Base-by-base conservation (phyloP, 2,888 invertebrate species). In the Hypomecis punctinalis region DNA sequence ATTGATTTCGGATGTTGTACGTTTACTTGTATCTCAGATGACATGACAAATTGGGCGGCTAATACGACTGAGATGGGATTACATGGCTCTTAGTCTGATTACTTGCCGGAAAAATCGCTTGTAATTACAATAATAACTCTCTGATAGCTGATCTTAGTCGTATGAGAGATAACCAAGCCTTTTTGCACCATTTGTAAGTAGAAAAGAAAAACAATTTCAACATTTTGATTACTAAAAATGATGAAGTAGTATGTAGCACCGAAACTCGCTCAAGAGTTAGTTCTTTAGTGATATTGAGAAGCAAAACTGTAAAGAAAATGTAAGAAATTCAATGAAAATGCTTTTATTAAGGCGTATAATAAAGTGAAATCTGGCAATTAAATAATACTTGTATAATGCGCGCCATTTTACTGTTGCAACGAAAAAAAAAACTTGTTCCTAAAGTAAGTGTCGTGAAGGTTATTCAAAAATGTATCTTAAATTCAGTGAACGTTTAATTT, bases 1-100 rank as follows among this genome's bases (percentile, higher is more conserved):
- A 70, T 72, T 70, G 72, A 69, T 69, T 70, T 72, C 47, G 70
- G 70, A 62, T 65, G 56, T 67, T 63, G 62, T 37, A 59, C 63
- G 66, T 60, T 61, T 55, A 46, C 61, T 61, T 66, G 63, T 71
- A 66, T 64, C 37, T 46, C 52, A 49, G 58, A 57, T 49, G 65
- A 63, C 43, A 55, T 58, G 66, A 69, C 61, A 57, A 67, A 68
- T 66, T 63, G 52, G 57, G 39, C 57, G 39, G 55, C 43, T 60
- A 42, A 55, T 60, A 37, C 23, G 9, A 46, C 46, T 10, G 39
- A 35, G 33, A 53, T 45, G 47, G 23, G 56, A 56, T 56, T 40
- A 56, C 56, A 56, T 23, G 23, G 33, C 47, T 47, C 56, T 33
- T 40, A 56, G n/a, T 4, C 47, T 46, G 59, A 51, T 51, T 23